Evolutionary conservation across 2,797 vertebrate species (phyloP).

Genomic region (Neopelma chrysocephalum): DNA sequence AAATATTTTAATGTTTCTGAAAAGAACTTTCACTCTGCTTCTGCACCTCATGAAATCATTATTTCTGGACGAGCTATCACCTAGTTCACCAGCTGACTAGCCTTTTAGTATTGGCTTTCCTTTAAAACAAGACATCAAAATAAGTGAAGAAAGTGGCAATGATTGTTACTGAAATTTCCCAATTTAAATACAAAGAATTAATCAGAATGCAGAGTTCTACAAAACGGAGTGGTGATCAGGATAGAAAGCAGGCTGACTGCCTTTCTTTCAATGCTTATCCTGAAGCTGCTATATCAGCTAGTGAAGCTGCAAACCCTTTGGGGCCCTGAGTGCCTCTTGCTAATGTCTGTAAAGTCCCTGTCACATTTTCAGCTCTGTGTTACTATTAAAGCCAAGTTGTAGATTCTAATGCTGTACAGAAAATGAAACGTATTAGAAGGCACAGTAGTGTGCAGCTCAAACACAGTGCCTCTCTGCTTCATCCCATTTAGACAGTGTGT

Average conservation of each 20-base stretch:
- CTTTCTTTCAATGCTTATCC: not conserved
- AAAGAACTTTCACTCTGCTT: not conserved
- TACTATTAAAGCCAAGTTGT: not conserved
- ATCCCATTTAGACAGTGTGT: fast-evolving
- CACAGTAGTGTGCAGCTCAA: not conserved
- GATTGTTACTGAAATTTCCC: not conserved
- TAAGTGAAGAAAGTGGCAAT: not conserved
- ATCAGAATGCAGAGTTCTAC: not conserved
- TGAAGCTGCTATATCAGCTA: not conserved
- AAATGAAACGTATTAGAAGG: not conserved
- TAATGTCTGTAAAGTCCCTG: not conserved
- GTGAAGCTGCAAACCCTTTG: not conserved
- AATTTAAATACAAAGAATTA: not conserved
- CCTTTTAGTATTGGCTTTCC: not conserved
- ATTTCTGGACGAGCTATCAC: slow-evolving; percentile 1
- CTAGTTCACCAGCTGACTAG: not conserved
- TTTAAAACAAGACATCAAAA: slow-evolving; percentile 8
- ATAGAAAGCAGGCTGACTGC: not conserved
- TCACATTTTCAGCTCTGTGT: not conserved
- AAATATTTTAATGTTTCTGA: not conserved
- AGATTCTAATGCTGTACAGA: not conserved
- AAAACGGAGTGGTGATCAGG: not conserved
- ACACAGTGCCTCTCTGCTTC: not conserved
- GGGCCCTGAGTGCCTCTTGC: not conserved
- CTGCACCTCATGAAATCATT: not conserved